These are phyloP conservation scores for Dicerorhinus sumatrensis DNA, from an alignment of 2,113 vertebrate species.

Conservation along the genomic window DNA sequence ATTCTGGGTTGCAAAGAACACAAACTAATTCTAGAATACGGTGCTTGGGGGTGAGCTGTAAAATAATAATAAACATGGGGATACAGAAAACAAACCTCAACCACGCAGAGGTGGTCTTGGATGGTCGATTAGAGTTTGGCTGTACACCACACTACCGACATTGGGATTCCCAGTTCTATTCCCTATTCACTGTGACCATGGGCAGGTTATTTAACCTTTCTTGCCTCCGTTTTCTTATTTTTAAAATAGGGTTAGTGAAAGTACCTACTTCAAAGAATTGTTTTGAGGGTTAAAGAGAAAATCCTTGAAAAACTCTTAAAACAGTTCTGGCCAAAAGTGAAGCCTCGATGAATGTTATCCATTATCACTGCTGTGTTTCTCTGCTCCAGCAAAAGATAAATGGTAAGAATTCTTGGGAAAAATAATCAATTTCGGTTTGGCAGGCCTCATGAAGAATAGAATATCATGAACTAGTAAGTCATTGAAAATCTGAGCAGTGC, in stretches of 20 bases:
- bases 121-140: background rate
- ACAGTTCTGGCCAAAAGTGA: background rate
- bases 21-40: background rate
- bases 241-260: background rate
- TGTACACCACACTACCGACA: background rate
- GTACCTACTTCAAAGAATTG: background rate
- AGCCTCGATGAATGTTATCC: background rate
- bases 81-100: background rate
- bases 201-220: background rate
- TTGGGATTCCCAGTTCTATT: background rate
- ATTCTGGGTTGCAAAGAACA: background rate
- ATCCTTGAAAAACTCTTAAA: conserved; percentile 13
- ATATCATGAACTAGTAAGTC: background rate
- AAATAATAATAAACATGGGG: background rate
- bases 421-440: background rate
- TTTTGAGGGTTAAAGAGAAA: background rate
- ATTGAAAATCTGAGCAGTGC: background rate
- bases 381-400: background rate
- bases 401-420: background rate
- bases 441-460: background rate
- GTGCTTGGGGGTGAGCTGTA: background rate
- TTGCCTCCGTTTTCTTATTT: background rate
- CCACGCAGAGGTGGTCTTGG: background rate
- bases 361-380: background rate
- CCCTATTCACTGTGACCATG: background rate